phyloP scores from a whole-genome alignment of 2,888 invertebrate genomes.

The Rugalucina vietnamica region DNA sequence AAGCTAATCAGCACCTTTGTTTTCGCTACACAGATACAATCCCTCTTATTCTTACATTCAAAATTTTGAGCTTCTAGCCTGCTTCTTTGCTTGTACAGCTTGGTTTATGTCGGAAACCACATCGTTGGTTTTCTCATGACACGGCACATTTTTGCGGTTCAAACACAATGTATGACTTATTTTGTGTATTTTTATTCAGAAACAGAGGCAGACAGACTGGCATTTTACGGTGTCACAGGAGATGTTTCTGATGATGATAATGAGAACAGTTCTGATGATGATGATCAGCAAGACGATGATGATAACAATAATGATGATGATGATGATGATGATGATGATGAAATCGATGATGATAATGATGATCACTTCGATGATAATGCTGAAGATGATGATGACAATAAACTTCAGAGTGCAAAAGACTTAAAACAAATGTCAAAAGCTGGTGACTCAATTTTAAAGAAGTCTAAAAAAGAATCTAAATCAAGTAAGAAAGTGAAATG shows the following conservation, averaged over 20 bases:
- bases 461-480: conserved; percentile 13
- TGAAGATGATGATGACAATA: neutral
- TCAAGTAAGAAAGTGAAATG: neutral
- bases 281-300: neutral
- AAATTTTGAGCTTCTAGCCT: no score
- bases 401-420: neutral
- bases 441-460: neutral
- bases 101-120: no score
- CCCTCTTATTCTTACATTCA: no score
- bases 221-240: conserved; percentile 20
- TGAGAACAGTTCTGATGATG: neutral
- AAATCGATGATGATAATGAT: neutral
- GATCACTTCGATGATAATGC: neutral
- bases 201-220: conserved; percentile 30
- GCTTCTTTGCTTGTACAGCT: no score
- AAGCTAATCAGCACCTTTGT: no score
- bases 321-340: neutral
- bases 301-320: neutral
- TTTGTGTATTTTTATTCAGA: conserved; percentile 11
- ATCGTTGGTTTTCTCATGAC: no score
- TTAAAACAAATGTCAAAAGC: conserved; percentile 7
- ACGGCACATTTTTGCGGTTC: no score
- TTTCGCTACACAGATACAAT: no score
- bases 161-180: no score
- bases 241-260: conserved; percentile 1